Evolutionary conservation across 2,888 invertebrate species (phyloP), one percentile per base, ranked within the genome.

Genomic region (Oscheius sp.): DNA sequence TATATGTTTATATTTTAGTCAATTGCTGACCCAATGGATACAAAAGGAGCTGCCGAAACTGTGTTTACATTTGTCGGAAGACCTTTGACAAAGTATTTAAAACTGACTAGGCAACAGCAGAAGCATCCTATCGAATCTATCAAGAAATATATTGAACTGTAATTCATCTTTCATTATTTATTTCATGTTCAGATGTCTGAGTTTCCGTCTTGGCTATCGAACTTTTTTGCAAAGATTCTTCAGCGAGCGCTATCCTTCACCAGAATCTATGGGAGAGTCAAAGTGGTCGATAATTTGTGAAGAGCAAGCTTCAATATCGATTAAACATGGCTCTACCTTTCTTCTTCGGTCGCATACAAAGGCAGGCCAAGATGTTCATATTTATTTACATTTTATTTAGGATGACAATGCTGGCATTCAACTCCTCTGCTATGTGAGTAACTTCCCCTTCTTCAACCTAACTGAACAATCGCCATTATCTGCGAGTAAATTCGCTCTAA

Each of bases 31-130:
- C 92, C 93, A 0, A 91, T 98, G 89, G 94, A 95, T 85, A 92
- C 96, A 0, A 91, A 93, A 82, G 96, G 96, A 88, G 96, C 97
- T 2, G 97, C 97, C 0, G 94, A 95, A 87, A 94, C 96, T 0
- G 94, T 98, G 66, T 97, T 98, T 86, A 96, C 96, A 1, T 94
- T 95, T 6, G 92, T 98, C 90, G 94, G 96, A 0, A 90, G 95
- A 67, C 93, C 97, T 1, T 89, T 98, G 74, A 96, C 96, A 88
- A 97, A 98, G 88, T 98, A 93, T 88, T 89, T 98, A 30, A 74
- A 96, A 9, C 92, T 95, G 1, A 98, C 97, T 0, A 89, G 96
- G 0, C 96, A 97, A 86, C 97, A 97, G 87, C 95, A 96, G 0
- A 89, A 94, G 64, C 95, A 97, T 87, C 93, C 94, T 0, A 94